Evolutionary conservation across 2,113 vertebrate species (phyloP), one percentile per base, ranked within the genome.

Genomic region (Struthio camelus): DNA sequence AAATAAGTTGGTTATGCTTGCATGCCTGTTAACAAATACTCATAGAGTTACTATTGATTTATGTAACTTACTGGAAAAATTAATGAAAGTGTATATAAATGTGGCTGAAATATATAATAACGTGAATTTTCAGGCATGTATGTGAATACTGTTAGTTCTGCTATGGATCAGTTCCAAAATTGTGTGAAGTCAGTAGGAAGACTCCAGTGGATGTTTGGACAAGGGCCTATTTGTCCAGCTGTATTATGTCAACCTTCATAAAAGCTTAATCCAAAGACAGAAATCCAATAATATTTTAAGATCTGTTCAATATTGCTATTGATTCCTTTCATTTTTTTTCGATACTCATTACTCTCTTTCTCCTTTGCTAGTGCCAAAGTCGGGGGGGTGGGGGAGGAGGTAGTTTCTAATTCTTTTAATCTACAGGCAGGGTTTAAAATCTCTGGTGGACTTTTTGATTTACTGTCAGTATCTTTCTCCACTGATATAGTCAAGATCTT

Each of bases 211-310:
- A 38, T 10, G 14, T 7, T 22, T 88, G 48, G 54, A 62, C 24
- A 50, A 71, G 23, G 16, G 3, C 16, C 50, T 81, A 15, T 30
- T 76, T 87, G 51, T 86, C 59, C 42, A 88, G 59, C 14, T 78
- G 16, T 27, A 42, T 92, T 76, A 86, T 78, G 9, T 76, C 65
- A 92, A 3, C 23, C n/a, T 92, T 78, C 34, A 44, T 75, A 72
- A 83, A 89, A 81, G 19, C 70, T 89, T 93, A 82, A 91, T 91
- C 48, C 30, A 81, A 80, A 82, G 83, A 76, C 61, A 85, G 72
- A 71, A 90, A 92, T 69, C 79, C 77, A 95, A 61, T 85, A 82
- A 23, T 76, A 64, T 92, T 95, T 88, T 81, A 90, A 69, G 93
- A 84, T 69, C 15, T 82, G 48, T 90, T 94, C 79, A 90, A 72